phyloP scores from a whole-genome alignment of 2,113 vertebrate genomes.

The Grus americana region DNA sequence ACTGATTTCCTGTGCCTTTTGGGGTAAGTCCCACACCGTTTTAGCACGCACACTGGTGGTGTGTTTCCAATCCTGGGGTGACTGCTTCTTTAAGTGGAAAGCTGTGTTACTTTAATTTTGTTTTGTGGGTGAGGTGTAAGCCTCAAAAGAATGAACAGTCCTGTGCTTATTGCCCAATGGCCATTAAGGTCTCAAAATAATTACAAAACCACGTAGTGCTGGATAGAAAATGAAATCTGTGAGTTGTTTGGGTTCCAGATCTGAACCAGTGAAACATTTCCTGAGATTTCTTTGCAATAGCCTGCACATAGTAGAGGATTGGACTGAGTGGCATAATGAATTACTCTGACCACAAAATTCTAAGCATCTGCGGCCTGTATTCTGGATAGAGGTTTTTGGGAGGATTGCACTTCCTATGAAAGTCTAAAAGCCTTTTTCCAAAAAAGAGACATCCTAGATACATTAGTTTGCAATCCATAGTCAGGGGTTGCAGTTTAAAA shows the following conservation, averaged over 20 bases:
- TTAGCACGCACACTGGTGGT: neutral
- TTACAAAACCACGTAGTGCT: neutral
- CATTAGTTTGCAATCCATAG: neutral
- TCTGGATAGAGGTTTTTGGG: neutral
- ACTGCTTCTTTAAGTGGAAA: neutral
- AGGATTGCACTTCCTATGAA: neutral
- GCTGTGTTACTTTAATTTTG: neutral
- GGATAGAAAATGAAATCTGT: neutral
- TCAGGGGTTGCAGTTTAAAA: neutral
- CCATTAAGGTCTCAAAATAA: neutral
- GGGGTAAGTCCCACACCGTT: neutral
- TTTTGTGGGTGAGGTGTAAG: neutral
- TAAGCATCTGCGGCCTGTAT: neutral
- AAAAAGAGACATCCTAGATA: neutral
- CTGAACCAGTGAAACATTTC: neutral
- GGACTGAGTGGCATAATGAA: neutral
- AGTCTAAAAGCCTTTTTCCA: neutral
- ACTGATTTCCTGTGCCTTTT: neutral
- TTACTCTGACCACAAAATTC: neutral
- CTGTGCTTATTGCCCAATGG: neutral
- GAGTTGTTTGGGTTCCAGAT: neutral
- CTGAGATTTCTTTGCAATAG: neutral
- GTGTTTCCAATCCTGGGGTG: neutral
- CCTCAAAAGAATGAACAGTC: neutral
- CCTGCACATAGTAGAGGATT: too few species aligned